A percentile compares a stretch with the other conserved stretches of the same genome.
phyloP scores from a whole-genome alignment of 2,113 vertebrate genomes.

The Herpailurus yagouaroundi region DNA sequence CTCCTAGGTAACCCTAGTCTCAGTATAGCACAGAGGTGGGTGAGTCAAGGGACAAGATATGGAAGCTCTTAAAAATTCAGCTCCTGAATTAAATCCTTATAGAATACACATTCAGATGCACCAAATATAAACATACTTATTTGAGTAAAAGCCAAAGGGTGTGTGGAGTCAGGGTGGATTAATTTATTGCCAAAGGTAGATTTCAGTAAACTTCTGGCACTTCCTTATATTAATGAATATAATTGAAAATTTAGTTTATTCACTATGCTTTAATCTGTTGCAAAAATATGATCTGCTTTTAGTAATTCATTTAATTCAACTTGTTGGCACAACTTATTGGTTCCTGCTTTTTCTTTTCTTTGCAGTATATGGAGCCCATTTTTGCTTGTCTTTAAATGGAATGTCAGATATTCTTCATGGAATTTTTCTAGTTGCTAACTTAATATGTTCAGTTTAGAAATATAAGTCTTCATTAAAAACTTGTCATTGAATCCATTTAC shows the following conservation, averaged over 20 bases:
- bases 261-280: not conserved
- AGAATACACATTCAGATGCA: not conserved
- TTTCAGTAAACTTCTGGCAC: not conserved
- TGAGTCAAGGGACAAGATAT: not conserved
- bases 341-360: not conserved
- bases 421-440: constrained; percentile 25
- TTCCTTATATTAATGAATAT: constrained; percentile 24
- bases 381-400: constrained; percentile 46
- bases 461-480: constrained; percentile 1
- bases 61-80: constrained; percentile 2
- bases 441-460: constrained; percentile 50
- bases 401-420: constrained; percentile 28
- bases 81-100: constrained; percentile 22
- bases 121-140: not conserved
- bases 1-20: not conserved
- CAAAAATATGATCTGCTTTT: constrained; percentile 4
- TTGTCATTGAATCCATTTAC: not conserved
- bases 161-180: not conserved
- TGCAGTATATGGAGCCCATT: not conserved
- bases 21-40: not conserved
- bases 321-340: not conserved
- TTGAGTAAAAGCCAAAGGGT: not conserved
- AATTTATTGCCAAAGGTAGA: constrained; percentile 19
- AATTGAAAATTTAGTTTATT: constrained; percentile 51
- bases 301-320: not conserved